Evolutionary conservation across 2,797 vertebrate species (phyloP).

Genomic region (Macrochelys suwanniensis): DNA sequence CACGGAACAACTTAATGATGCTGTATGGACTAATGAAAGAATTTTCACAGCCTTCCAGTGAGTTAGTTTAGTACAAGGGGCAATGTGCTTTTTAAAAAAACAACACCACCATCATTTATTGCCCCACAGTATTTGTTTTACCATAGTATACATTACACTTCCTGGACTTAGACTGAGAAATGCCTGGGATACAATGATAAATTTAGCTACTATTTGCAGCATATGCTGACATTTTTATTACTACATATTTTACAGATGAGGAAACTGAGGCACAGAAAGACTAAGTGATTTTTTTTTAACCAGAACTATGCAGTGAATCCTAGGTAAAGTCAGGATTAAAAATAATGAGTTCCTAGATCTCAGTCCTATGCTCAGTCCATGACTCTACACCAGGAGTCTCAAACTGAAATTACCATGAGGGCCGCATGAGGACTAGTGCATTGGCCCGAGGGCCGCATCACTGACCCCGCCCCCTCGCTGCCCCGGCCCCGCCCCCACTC

Average conservation of each 20-base stretch:
- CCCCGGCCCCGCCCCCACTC: too few relatives aligned
- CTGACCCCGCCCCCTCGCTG: too few relatives aligned
- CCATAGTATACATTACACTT: background rate
- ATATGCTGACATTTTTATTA: background rate
- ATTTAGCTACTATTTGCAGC: background rate
- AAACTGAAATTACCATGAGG: too few relatives aligned
- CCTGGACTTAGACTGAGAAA: background rate
- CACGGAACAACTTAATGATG: background rate
- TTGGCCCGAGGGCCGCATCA: too few relatives aligned
- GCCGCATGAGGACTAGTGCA: too few relatives aligned
- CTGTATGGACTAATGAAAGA: background rate
- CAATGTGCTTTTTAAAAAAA: background rate
- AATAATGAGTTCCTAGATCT: background rate
- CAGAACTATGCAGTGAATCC: background rate
- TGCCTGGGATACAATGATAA: background rate
- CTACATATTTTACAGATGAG: constrained; percentile 10
- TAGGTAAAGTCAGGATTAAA: constrained; percentile 17
- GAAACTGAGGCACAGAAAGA: constrained; percentile 12
- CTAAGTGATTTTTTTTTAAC: background rate
- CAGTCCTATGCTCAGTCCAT: background rate
- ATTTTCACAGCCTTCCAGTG: background rate
- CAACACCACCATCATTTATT: background rate
- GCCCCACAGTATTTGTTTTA: background rate
- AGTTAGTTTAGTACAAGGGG: background rate
- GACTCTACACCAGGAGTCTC: background rate